Percentiles rank a stretch among this genome's conserved stretches.
Conservation (phyloP, 2,888 invertebrate species). For the Netelia fuscicornis region DNA sequence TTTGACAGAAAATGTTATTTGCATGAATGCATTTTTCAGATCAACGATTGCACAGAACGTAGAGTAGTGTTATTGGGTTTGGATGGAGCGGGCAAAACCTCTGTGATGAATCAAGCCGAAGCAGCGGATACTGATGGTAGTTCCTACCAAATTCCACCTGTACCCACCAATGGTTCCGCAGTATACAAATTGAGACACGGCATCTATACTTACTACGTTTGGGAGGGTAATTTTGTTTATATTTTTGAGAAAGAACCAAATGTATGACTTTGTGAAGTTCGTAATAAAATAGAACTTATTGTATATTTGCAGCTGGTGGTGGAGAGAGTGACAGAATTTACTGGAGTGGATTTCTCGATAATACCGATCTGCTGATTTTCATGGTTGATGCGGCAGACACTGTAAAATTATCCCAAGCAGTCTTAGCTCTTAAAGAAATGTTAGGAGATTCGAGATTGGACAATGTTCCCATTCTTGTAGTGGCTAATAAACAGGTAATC, state of each 20-base stretch:
- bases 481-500: conserved; percentile 84
- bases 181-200: conserved; percentile 80
- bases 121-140: conserved; percentile 74
- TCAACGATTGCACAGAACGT: conserved; percentile 83
- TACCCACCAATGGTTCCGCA: conserved; percentile 81
- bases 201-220: conserved; percentile 79
- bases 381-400: conserved; percentile 83
- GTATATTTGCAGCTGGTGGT: conserved; percentile 80
- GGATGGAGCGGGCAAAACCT: conserved; percentile 83
- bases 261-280: background rate
- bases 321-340: conserved; percentile 80
- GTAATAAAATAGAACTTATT: background rate
- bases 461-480: conserved; percentile 82
- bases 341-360: conserved; percentile 83
- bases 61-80: conserved; percentile 83
- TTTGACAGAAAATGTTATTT: background rate
- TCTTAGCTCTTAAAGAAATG: conserved; percentile 81
- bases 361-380: conserved; percentile 84
- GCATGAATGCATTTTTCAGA: conserved; percentile 72
- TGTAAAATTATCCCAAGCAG: conserved; percentile 79
- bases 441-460: conserved; percentile 83
- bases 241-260: background rate
- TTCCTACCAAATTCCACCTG: conserved; percentile 75
- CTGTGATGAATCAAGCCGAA: conserved; percentile 82
- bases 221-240: conserved; percentile 80